Evolutionary conservation across 1,140 invertebrate genomes (phyloP), one percentile per base, ranked within the genome.

Genomic region (Euura lappo): DNA sequence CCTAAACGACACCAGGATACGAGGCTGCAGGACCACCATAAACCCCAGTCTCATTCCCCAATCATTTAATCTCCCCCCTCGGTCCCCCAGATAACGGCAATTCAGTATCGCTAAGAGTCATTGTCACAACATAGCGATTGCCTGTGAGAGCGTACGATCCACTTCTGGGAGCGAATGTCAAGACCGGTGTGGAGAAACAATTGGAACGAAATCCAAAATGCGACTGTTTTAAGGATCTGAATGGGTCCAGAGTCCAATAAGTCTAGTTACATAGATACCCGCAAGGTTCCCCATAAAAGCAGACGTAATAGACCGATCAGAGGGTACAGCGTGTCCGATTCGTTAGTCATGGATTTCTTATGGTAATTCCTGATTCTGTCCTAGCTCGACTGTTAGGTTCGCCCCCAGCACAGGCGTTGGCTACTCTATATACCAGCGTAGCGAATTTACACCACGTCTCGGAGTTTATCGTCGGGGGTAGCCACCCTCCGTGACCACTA

Each of bases 401-500:
- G 13, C 51, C 51, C 67, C 47, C 74, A 76, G 46, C 45, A 46
- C 44, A 10, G 69, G 51, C 64, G 67, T 69, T 70, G 70, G 11
- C 45, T 65, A 46, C 43, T 10, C 60, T 10, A 70, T 68, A 71
- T 71, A 79, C 75, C 77, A 79, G 80, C 83, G 84, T 86, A 78
- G 79, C 86, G 84, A 87, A 86, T 87, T 81, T 81, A 74, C 74
- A 69, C 75, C 79, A 74, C 78, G 77, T 78, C 77, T 73, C 77
- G 78, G 80, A 80, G 79, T 85, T 85, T 85, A 84, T 84, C 83
- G 82, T 77, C 80, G 84, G 51, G 84, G 84, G 84, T 81, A 81
- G 82, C 80, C 81, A 86, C 79, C 80, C 84, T 85, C 84, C 86
- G 85, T 86, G 79, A 85, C 85, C 81, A 83, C 82, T 83, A 84